Evolutionary conservation across 2,113 vertebrate species (phyloP).

Genomic region (Andinoacara biseriatus): DNA sequence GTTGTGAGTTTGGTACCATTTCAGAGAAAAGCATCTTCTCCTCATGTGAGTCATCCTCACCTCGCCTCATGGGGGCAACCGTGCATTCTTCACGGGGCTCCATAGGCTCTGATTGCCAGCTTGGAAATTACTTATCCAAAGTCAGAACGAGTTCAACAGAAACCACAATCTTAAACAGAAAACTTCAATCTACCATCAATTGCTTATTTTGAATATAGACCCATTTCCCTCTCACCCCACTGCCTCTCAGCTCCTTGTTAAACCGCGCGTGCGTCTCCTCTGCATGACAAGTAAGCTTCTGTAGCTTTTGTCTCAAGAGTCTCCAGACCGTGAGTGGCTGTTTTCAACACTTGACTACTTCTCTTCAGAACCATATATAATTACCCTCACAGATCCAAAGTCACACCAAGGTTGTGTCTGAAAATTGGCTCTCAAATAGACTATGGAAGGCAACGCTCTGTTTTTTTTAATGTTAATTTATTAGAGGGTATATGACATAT

Average conservation of each 20-base stretch:
- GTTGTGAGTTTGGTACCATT: conserved; percentile 2
- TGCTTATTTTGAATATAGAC: conserved; percentile 50
- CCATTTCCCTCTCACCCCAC: conserved; percentile 32
- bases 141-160: conserved; percentile 40
- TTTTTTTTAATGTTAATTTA: conserved; percentile 39
- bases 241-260: conserved; percentile 53
- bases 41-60: background rate
- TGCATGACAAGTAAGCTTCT: conserved; percentile 71
- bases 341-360: conserved; percentile 69
- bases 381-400: conserved; percentile 65
- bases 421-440: conserved; percentile 65
- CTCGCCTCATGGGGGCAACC: conserved; percentile 35
- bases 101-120: background rate
- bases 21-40: background rate
- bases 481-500: conserved; percentile 36
- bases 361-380: conserved; percentile 62
- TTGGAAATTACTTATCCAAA: conserved; percentile 30
- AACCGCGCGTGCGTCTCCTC: conserved; percentile 47
- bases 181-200: conserved; percentile 44
- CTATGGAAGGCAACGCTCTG: conserved; percentile 39
- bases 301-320: conserved; percentile 69
- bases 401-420: conserved; percentile 67
- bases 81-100: background rate
- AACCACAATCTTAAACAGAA: conserved; percentile 37
- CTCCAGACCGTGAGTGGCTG: conserved; percentile 55